phyloP scores from a whole-genome alignment of 2,797 vertebrate species.

The Caiman crocodilus region DNA sequence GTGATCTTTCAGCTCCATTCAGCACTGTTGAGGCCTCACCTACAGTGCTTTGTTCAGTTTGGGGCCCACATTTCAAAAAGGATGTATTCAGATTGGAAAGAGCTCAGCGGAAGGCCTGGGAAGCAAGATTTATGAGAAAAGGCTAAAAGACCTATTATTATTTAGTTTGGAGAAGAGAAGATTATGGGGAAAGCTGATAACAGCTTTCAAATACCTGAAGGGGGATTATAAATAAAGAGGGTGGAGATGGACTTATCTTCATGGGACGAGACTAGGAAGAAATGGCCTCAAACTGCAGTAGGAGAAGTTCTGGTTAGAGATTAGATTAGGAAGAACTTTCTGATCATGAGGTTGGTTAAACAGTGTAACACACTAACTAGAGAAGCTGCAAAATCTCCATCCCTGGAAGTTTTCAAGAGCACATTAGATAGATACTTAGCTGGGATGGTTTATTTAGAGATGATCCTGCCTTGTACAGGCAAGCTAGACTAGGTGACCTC shows the following conservation, averaged over 20 bases:
- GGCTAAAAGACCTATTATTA: no score
- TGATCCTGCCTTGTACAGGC: background rate
- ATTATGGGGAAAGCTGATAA: no score
- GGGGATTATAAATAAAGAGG: no score
- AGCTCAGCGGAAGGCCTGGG: background rate
- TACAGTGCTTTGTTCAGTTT: background rate
- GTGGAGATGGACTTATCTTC: no score
- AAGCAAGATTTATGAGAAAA: no score
- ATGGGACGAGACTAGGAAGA: background rate
- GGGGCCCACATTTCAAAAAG: rapidly evolving
- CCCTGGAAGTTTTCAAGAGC: background rate
- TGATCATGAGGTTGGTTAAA: background rate
- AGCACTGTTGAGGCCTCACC: rapidly evolving
- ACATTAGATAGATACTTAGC: background rate
- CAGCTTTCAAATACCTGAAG: no score
- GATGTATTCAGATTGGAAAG: background rate
- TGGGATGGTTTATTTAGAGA: background rate
- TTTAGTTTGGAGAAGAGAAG: no score
- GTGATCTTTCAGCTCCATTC: background rate
- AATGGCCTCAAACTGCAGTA: background rate
- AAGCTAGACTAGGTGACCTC: background rate
- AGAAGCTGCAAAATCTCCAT: background rate
- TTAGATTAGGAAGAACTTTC: background rate
- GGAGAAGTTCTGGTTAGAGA: background rate
- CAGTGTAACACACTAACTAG: background rate